Evolutionary conservation across 2,797 vertebrate species (phyloP).

Genomic region (Champsocephalus gunnari): DNA sequence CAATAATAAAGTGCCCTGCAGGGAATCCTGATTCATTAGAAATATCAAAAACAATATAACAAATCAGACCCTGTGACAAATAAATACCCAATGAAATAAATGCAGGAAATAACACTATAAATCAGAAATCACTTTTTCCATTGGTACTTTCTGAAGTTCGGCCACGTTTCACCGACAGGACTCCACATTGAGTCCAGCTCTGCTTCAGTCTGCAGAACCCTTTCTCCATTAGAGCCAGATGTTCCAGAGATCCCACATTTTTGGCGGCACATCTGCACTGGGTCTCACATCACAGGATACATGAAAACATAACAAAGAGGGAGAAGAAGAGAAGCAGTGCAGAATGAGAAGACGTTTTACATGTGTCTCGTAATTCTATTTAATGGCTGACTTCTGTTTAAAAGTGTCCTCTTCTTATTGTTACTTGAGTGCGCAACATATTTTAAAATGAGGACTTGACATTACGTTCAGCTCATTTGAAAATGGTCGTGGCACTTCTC

Average conservation of each 20-base stretch:
- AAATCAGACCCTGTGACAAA: too few species aligned
- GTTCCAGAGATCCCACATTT: conserved; percentile 70
- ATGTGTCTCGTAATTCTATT: conserved; percentile 23
- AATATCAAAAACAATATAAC: too few species aligned
- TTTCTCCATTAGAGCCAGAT: conserved; percentile 80
- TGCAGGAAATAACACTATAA: too few species aligned
- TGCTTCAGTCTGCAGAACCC: conserved; percentile 53
- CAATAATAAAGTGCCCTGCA: conserved; percentile 31
- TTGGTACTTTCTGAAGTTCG: too few species aligned
- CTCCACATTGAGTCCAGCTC: conserved; percentile 31
- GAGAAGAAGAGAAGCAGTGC: conserved; percentile 38
- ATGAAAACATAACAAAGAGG: conserved; percentile 70
- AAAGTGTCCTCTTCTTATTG: not conserved
- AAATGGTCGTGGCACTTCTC: conserved; percentile 8
- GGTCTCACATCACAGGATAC: conserved; percentile 70
- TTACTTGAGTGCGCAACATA: conserved; percentile 27
- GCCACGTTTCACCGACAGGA: conserved; percentile 34
- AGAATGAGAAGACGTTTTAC: conserved; percentile 40
- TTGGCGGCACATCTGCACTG: conserved; percentile 55
- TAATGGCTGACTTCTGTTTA: conserved; percentile 16
- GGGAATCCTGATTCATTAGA: conserved; percentile 18
- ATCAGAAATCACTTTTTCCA: too few species aligned
- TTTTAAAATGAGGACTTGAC: conserved; percentile 13
- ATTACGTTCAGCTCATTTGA: not conserved
- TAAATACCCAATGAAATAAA: too few species aligned